Evolutionary conservation across 2,113 vertebrate species (phyloP).

Genomic region (Glaucidium brasilianum): DNA sequence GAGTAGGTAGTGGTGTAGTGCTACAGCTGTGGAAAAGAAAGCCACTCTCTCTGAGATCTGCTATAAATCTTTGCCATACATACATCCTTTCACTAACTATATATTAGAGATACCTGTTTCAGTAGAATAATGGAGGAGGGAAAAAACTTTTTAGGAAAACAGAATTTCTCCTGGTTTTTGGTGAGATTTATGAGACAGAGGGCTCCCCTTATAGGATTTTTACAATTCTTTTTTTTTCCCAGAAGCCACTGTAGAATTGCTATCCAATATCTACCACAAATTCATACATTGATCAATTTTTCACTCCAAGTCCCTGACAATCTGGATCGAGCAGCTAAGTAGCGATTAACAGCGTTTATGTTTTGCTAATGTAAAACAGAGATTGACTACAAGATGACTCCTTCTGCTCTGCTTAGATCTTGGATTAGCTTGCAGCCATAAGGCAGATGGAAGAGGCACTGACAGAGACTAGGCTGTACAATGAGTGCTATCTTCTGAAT

Average conservation of each 20-base stretch:
- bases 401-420: not conserved
- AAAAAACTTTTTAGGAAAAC: not conserved
- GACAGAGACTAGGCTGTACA: not conserved
- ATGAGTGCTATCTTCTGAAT: not conserved
- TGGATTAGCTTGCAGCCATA: not conserved
- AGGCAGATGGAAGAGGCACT: not conserved
- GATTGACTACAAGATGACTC: not conserved
- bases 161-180: not conserved
- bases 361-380: not conserved
- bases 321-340: not conserved
- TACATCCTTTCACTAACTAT: not conserved
- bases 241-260: not conserved
- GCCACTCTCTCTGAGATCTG: not conserved
- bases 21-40: not conserved
- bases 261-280: not conserved
- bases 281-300: not conserved
- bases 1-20: not conserved
- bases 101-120: not conserved
- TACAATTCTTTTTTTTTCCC: not conserved
- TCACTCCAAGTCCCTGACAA: not conserved
- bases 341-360: not conserved
- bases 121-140: not conserved
- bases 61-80: not conserved
- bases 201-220: not conserved
- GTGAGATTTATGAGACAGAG: not conserved